phyloP scores from a whole-genome alignment of 2,888 invertebrate species.

The Lasioglossum figueresi region DNA sequence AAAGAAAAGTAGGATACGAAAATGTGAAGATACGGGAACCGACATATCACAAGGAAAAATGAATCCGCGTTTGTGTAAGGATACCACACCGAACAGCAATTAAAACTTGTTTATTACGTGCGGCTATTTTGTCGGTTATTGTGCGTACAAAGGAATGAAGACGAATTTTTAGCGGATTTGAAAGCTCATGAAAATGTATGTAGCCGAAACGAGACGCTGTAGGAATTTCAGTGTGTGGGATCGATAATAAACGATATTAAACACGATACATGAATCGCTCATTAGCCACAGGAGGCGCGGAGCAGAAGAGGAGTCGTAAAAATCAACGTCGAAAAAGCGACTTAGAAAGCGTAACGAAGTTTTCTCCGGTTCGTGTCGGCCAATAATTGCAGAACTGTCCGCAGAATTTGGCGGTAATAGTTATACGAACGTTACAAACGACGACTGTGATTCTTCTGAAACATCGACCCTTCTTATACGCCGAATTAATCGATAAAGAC shows the following conservation, averaged over 20 bases:
- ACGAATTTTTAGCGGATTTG: not conserved
- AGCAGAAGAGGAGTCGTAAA: conserved; percentile 33
- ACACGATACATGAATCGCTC: conserved; percentile 10
- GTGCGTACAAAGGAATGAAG: not conserved
- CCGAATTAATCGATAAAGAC: not conserved
- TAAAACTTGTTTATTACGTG: not conserved
- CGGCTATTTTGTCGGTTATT: not conserved
- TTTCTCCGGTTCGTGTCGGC: conserved; percentile 43
- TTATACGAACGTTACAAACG: not conserved
- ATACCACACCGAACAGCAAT: not conserved
- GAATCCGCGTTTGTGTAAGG: not conserved
- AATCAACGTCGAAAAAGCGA: conserved; percentile 56
- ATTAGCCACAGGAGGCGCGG: conserved; percentile 1
- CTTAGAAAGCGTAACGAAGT: conserved; percentile 77
- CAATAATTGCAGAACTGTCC: conserved; percentile 18
- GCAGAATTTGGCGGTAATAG: conserved; percentile 5
- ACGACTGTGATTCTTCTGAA: not conserved
- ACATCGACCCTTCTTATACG: not conserved
- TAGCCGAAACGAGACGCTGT: not conserved
- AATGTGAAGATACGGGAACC: not conserved
- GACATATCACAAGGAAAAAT: not conserved
- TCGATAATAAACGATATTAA: conserved; percentile 22
- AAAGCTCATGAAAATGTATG: not conserved
- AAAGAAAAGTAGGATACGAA: not conserved
- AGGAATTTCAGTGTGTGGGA: not conserved